phyloP scores from a whole-genome alignment of 1,140 invertebrate genomes.

The Lepidostoma basale region DNA sequence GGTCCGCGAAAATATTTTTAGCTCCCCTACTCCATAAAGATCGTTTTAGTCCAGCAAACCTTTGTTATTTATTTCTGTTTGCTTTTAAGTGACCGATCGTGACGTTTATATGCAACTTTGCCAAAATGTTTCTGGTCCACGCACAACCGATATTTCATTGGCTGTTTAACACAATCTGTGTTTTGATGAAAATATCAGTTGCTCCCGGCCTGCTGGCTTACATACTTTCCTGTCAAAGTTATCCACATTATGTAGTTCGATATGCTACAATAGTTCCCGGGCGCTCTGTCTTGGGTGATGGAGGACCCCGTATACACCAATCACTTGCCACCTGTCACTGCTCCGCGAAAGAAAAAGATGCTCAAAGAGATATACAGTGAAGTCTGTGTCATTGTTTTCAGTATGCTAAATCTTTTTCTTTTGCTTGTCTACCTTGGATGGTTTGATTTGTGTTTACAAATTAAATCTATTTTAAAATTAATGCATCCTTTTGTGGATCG shows the following conservation, averaged over 20 bases:
- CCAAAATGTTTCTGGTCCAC: conserved; percentile 26
- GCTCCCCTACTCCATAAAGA: conserved; percentile 3
- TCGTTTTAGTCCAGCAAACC: not conserved
- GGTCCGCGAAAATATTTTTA: conserved; percentile 8
- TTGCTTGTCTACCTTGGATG: no score
- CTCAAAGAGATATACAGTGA: conserved; percentile 51
- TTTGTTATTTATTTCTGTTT: conserved; percentile 1
- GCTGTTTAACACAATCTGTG: conserved; percentile 2
- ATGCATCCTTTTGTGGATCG: no score
- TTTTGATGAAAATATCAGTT: conserved; percentile 29
- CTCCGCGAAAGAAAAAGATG: conserved; percentile 58
- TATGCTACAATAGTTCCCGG: not conserved
- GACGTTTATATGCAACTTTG: conserved; percentile 29
- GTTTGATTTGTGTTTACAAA: no score
- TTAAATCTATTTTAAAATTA: no score
- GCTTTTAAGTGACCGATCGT: not conserved
- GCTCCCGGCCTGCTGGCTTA: not conserved
- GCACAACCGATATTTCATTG: conserved; percentile 36
- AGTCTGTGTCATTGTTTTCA: conserved; percentile 22
- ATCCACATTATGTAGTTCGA: not conserved
- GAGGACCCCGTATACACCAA: conserved; percentile 34
- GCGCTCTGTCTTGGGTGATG: conserved; percentile 13
- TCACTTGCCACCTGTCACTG: conserved; percentile 52
- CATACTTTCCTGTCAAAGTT: conserved; percentile 19
- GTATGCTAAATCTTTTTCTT: not conserved